Conservation (phyloP, 2,797 vertebrate species). For the Coendou prehensilis region DNA sequence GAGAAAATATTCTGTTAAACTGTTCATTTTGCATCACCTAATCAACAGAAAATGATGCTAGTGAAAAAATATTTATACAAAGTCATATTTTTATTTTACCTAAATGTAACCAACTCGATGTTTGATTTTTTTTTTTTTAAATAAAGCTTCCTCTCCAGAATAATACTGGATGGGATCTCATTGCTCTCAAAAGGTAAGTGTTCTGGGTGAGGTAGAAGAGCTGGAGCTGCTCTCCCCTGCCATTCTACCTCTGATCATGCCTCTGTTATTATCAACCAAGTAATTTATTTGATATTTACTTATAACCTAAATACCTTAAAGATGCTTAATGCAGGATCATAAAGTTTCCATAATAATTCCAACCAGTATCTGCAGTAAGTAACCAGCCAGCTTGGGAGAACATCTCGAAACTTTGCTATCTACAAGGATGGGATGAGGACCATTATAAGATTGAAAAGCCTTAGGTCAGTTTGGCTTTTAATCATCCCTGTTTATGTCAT, state of each 20-base stretch:
- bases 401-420: neutral
- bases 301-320: constrained; percentile 15
- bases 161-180: neutral
- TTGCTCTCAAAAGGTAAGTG: neutral
- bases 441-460: neutral
- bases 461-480: neutral
- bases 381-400: neutral
- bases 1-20: constrained; percentile 18
- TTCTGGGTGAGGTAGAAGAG: neutral
- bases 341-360: neutral
- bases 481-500: neutral
- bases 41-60: neutral
- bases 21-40: neutral
- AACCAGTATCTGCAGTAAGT: neutral
- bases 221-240: neutral
- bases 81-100: constrained; percentile 34
- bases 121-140: neutral
- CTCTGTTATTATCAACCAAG: neutral
- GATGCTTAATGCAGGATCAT: neutral
- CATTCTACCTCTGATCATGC: neutral
- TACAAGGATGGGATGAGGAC: neutral
- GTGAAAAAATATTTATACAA: constrained; percentile 23
- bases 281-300: neutral
- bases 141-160: neutral
- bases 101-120: neutral